These are phyloP conservation scores for Zootoca vivipara DNA, from an alignment of 2,113 vertebrate genomes.

Conservation along the genomic window DNA sequence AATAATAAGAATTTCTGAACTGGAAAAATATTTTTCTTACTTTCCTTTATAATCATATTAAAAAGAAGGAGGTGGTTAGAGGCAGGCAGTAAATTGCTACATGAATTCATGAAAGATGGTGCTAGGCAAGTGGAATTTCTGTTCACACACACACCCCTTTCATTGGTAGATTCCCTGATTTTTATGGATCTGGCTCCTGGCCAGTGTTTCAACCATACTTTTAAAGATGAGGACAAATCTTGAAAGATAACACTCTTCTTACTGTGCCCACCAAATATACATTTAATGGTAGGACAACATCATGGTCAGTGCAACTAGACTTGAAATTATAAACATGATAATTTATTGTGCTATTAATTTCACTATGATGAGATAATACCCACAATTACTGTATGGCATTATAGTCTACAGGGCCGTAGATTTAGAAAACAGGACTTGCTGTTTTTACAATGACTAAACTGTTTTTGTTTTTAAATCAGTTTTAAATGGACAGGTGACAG, in stretches of 20 bases:
- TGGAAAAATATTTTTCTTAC: background rate
- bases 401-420: conserved; percentile 1
- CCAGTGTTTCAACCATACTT: background rate
- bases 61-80: background rate
- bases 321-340: background rate
- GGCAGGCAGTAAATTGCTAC: background rate
- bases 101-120: background rate
- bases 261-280: background rate
- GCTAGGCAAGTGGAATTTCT: background rate
- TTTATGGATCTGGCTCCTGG: background rate
- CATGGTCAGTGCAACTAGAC: background rate
- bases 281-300: background rate
- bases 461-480: conserved; percentile 11
- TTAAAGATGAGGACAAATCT: background rate
- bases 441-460: conserved; percentile 27
- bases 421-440: conserved; percentile 20
- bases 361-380: background rate
- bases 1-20: background rate
- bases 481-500: background rate
- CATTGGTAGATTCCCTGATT: background rate
- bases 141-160: no score
- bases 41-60: background rate
- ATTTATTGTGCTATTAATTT: background rate
- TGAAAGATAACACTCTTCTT: background rate
- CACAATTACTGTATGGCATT: no score